Evolutionary conservation across 2,113 vertebrate species (phyloP), one percentile per base, ranked within the genome.

Genomic region (Corythaeola cristata): DNA sequence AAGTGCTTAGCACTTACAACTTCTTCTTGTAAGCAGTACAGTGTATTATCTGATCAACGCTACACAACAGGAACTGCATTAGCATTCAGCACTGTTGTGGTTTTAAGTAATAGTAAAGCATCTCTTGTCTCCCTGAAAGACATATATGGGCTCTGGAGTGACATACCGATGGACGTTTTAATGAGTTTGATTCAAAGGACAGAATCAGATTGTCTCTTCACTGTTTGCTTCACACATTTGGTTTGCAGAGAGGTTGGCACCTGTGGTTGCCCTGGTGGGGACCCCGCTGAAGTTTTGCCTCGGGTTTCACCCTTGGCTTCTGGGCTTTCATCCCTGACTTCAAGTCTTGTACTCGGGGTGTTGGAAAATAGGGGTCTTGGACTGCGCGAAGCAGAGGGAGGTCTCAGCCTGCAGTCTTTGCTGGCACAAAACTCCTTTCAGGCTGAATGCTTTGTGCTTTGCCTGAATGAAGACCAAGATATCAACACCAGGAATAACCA

Each of bases 51-150:
- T 94, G 95, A 97, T 91, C 89, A 90, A 91, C 6, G 13, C 84
- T 85, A 88, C 88, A 91, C 88, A 97, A 97, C 93, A 94, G 94
- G 93, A 96, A 96, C 91, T 95, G 63, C 87, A 96, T 88, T 96
- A 96, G 86, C 44, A 77, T 94, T 91, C 72, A 88, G 62, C 68
- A 68, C 73, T 92, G 60, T 81, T 96, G 94, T 6, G 86, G 83
- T 96, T 95, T 96, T 78, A 91, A 91, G 92, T 93, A 93, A 95
- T 94, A 82, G 90, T 91, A 89, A 95, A 89, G 72, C 88, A 87
- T 97, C 89, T 45, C 63, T 85, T 3, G 0, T 45, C 80, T 77
- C 85, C 81, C 55, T 87, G 85, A 80, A 75, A 81, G 85, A 47
- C 37, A n/a, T 12, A 6, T 14, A 24, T 41, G 80, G 68, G 68